Base-by-base conservation (phyloP, 2,113 vertebrate species). In the Seriola aureovittata region DNA sequence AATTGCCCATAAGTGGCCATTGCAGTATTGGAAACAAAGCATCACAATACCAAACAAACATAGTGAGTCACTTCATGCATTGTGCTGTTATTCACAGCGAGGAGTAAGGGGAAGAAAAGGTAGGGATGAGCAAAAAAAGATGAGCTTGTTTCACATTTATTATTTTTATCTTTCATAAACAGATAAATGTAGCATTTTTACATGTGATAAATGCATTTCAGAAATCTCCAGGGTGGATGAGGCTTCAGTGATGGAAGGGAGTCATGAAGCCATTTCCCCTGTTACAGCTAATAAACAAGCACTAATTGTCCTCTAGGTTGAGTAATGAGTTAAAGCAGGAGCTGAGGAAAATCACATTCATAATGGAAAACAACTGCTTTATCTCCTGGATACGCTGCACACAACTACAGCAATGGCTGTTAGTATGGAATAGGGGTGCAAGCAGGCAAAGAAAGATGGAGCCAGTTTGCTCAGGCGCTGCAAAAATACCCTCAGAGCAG, bases 1-100 rank as follows among this genome's bases (percentile, higher is more conserved):
- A 92, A 93, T 93, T 92, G 81, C 77, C 82, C 78, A 71, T 89
- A 88, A 92, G 90, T 90, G 88, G 87, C 79, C 85, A 74, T 85
- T 76, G 75, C 78, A 77, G 81, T 59, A 70, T 71, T 72, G 89
- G 86, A 90, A 92, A 90, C 85, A 89, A 87, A 88, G 87, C 87
- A 83, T 85, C 46, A 72, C 91, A 88, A 88, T 40, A 76, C 54
- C 82, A 84, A 93, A 92, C 89, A 93, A 90, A 92, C 78, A 90
- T 21, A 25, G 52, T 91, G 89, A 92, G 75, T 94, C 91, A 92
- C 84, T 67, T 52, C 48, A 17, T 77, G 75, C 48, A 63, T 75
- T 88, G 79, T 71, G 23, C 52, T 57, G 72, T 70, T 82, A 54
- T 59, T 77, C 75, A 74, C 64, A 59, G 38, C 40, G 75, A 57